Evolutionary conservation across 1,140 invertebrate species (phyloP).

Genomic region (Vollenhovia emeryi): DNA sequence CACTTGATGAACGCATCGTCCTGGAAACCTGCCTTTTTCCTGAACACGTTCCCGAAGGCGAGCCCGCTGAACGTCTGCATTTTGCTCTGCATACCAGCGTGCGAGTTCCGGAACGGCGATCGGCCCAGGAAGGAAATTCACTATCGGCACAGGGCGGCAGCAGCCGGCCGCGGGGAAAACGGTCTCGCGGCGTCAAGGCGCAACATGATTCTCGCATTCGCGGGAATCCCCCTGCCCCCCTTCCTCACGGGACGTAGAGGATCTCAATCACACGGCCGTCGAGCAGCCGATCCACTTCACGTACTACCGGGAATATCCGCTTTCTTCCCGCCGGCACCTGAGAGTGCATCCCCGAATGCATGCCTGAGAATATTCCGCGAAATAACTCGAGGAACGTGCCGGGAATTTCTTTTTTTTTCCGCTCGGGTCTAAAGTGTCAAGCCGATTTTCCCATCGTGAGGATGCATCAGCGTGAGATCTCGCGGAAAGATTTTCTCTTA

Average conservation of each 20-base stretch:
- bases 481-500: background rate
- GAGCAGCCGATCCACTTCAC: constrained; percentile 29
- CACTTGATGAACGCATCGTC: constrained; percentile 2
- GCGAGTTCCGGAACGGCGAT: constrained; percentile 22
- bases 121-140: constrained; percentile 28
- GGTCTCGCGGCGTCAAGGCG: constrained; percentile 17
- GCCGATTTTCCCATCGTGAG: background rate
- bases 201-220: constrained; percentile 51
- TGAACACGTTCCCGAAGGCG: constrained; percentile 80
- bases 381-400: background rate
- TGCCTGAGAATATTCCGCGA: constrained; percentile 33
- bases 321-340: constrained; percentile 33
- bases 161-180: constrained; percentile 17
- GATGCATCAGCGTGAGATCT: background rate
- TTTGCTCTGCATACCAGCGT: constrained; percentile 68
- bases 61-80: constrained; percentile 80
- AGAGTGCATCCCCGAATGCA: constrained; percentile 48
- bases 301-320: constrained; percentile 41
- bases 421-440: background rate
- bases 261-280: constrained; percentile 40
- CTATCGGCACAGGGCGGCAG: constrained; percentile 29
- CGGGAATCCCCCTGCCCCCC: background rate
- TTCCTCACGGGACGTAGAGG: constrained; percentile 25
- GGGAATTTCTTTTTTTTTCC: background rate
- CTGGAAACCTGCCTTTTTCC: constrained; percentile 79